phyloP scores from a whole-genome alignment of 1,140 invertebrate genomes.

The Himalopsyche phryganea region DNA sequence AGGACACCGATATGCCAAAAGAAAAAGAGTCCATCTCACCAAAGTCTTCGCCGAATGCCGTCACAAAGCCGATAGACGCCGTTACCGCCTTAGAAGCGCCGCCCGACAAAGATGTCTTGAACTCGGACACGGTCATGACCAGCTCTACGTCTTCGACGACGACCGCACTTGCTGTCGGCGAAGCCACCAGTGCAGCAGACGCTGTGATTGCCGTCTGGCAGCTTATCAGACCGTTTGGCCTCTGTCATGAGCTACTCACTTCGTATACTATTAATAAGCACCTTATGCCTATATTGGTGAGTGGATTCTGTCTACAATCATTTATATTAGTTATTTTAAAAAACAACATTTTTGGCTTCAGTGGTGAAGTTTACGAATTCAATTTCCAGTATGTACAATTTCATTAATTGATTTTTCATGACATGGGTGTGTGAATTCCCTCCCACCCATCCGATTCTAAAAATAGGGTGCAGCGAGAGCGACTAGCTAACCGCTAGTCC shows the following conservation, averaged over 20 bases:
- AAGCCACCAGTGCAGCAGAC: constrained; percentile 44
- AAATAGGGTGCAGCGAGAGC: too few relatives aligned
- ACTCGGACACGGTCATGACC: too few relatives aligned
- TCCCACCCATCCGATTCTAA: too few relatives aligned
- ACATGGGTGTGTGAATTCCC: too few relatives aligned
- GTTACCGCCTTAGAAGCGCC: neutral
- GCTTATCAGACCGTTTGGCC: constrained; percentile 86
- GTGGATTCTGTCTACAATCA: too few relatives aligned
- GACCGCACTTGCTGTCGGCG: constrained; percentile 13
- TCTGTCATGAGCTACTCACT: constrained; percentile 89
- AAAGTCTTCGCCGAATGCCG: neutral
- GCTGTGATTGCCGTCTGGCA: constrained; percentile 48
- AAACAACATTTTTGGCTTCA: too few relatives aligned
- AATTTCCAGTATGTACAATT: too few relatives aligned
- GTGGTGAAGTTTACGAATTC: too few relatives aligned
- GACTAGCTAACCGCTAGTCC: too few relatives aligned
- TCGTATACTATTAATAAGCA: constrained; percentile 87
- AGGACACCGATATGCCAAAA: neutral
- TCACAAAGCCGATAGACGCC: neutral
- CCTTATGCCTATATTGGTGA: constrained; percentile 87
- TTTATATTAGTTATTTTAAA: too few relatives aligned
- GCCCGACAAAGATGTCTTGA: neutral
- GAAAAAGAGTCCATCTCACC: constrained; percentile 7
- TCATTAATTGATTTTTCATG: too few relatives aligned
- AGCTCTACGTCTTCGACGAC: neutral